Evolutionary conservation across 2,888 invertebrate species (phyloP).

Genomic region (Xylocampa areola): DNA sequence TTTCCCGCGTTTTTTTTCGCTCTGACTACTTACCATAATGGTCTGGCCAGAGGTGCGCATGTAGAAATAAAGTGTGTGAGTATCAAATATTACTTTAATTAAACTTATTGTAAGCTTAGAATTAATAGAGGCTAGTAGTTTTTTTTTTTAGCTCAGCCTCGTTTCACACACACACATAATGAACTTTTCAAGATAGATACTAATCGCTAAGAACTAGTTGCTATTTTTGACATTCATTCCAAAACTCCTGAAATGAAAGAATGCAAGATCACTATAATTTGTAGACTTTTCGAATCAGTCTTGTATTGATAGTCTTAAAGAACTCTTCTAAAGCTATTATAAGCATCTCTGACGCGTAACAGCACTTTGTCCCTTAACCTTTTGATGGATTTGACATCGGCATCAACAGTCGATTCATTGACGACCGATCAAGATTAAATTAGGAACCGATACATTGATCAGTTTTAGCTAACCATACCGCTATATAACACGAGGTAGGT

Average conservation of each 20-base stretch:
- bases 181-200: too few relatives aligned
- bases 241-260: too few relatives aligned
- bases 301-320: too few relatives aligned
- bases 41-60: conserved; percentile 86
- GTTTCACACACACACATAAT: conserved; percentile 50
- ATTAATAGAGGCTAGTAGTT: conserved; percentile 34
- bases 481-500: background rate
- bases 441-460: too few relatives aligned
- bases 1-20: conserved; percentile 64
- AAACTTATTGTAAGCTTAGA: conserved; percentile 30
- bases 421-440: conserved; percentile 41
- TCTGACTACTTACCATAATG: conserved; percentile 85
- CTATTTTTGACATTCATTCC: too few relatives aligned
- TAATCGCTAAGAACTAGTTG: too few relatives aligned
- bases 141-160: conserved; percentile 41
- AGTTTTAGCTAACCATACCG: background rate
- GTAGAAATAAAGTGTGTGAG: conserved; percentile 83
- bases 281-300: too few relatives aligned
- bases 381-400: conserved; percentile 47
- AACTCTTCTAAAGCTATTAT: background rate
- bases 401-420: conserved; percentile 37
- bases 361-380: conserved; percentile 34
- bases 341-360: conserved; percentile 1
- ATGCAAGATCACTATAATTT: too few relatives aligned
- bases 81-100: conserved; percentile 53